A percentile compares a stretch with the other conserved stretches of the same genome.
Evolutionary conservation across 2,797 vertebrate genomes (phyloP).

Genomic region (Pteropus rufus): DNA sequence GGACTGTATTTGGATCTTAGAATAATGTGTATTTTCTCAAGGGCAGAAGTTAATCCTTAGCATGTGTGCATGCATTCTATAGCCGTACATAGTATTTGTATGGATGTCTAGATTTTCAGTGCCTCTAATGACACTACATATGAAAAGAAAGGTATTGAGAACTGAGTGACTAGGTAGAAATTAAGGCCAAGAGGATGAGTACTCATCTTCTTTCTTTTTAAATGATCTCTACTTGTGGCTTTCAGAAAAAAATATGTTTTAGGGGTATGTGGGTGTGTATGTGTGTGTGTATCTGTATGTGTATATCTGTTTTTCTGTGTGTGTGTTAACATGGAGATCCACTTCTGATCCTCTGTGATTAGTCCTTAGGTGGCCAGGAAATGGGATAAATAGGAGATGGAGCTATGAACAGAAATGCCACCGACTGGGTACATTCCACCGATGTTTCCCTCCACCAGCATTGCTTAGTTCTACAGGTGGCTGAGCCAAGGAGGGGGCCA

Average conservation of each 20-base stretch:
- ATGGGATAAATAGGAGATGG: neutral
- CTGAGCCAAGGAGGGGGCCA: neutral
- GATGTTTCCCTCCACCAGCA: neutral
- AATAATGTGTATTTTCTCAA: neutral
- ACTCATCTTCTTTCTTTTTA: neutral
- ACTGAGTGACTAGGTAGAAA: neutral
- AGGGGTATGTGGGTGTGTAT: neutral
- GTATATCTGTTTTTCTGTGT: neutral
- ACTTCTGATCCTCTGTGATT: neutral
- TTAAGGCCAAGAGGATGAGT: neutral
- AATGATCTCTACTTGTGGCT: neutral
- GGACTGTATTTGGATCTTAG: slow-evolving; percentile 19
- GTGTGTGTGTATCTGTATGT: neutral
- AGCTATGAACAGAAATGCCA: neutral
- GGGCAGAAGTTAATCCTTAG: neutral
- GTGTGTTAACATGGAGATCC: neutral
- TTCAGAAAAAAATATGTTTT: neutral
- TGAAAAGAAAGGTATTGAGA: neutral
- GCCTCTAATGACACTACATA: neutral
- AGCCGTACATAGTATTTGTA: neutral
- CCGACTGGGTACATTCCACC: no score
- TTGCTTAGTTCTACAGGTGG: neutral
- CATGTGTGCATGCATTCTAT: neutral
- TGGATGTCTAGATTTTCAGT: neutral
- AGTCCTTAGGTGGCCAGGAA: neutral